These are phyloP conservation scores for Acleris holmiana DNA, from an alignment of 2,888 invertebrate genomes.

Conservation along the genomic window DNA sequence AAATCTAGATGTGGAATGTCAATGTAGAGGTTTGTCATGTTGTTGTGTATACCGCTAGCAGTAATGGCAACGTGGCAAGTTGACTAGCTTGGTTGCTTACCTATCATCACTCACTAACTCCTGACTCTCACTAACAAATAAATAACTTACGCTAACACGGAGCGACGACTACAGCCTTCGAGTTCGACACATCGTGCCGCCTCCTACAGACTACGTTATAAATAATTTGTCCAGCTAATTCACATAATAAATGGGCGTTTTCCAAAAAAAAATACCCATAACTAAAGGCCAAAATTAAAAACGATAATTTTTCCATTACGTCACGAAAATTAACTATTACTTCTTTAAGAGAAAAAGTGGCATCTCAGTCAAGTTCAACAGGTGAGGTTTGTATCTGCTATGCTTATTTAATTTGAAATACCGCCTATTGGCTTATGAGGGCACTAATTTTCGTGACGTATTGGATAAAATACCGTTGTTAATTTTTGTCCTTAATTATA, in stretches of 20 bases:
- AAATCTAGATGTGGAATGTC: slow-evolving; percentile 50
- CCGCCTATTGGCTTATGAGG: too few species aligned
- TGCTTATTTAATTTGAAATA: too few species aligned
- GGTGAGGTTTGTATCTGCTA: too few species aligned
- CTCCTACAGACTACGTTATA: slow-evolving; percentile 61
- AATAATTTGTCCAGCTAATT: slow-evolving; percentile 81
- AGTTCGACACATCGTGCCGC: slow-evolving; percentile 67
- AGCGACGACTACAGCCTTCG: slow-evolving; percentile 57
- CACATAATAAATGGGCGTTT: slow-evolving; percentile 64
- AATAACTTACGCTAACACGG: slow-evolving; percentile 76
- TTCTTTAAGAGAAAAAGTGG: too few species aligned
- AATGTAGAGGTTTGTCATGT: slow-evolving; percentile 59
- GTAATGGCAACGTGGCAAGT: slow-evolving; percentile 74
- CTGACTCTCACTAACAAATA: slow-evolving; percentile 78
- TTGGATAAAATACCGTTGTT: too few species aligned
- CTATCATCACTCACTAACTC: slow-evolving; percentile 64
- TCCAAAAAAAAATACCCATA: too few species aligned
- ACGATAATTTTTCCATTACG: too few species aligned
- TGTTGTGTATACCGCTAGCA: slow-evolving; percentile 60
- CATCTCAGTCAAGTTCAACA: too few species aligned
- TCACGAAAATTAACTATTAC: too few species aligned
- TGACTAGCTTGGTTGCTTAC: slow-evolving; percentile 82
- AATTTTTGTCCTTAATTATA: too few species aligned
- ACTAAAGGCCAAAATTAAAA: too few species aligned
- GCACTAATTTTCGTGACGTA: too few species aligned